Evolutionary conservation across 1,140 invertebrate genomes (phyloP).

Genomic region (Drosophila bifasciata): DNA sequence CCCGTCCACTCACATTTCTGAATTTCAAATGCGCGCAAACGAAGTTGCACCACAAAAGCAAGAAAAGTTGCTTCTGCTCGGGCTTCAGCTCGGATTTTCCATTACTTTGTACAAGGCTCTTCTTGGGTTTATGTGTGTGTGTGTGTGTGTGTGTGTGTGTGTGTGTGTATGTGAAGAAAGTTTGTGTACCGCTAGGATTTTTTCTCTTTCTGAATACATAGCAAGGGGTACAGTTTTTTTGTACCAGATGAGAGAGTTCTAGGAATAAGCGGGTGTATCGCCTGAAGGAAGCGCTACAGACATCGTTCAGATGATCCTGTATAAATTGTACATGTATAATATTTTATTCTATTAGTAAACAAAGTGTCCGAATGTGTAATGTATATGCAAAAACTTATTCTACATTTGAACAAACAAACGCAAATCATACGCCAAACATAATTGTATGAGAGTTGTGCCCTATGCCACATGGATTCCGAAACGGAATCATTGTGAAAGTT

Average conservation of each 20-base stretch:
- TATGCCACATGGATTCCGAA: neutral
- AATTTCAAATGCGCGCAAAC: constrained; percentile 78
- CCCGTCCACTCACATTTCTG: constrained; percentile 49
- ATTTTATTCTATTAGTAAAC: too few species aligned
- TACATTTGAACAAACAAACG: too few species aligned
- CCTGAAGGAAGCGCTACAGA: neutral
- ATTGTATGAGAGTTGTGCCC: neutral
- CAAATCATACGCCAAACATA: too few species aligned
- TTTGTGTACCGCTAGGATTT: constrained; percentile 22
- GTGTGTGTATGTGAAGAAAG: constrained; percentile 30
- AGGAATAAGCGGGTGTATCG: neutral
- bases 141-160: constrained; percentile 9
- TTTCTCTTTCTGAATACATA: constrained; percentile 13
- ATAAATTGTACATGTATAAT: too few species aligned
- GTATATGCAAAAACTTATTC: too few species aligned
- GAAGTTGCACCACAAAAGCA: constrained; percentile 72
- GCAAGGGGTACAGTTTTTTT: constrained; percentile 12
- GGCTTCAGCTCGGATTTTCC: constrained; percentile 26
- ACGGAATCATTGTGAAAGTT: constrained; percentile 49
- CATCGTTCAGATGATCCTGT: too few species aligned
- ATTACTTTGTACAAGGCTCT: neutral
- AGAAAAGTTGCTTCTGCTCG: constrained; percentile 52
- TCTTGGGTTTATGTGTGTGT: constrained; percentile 3
- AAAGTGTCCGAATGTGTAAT: too few species aligned
- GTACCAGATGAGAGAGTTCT: neutral